Evolutionary conservation across 2,113 vertebrate species (phyloP), one percentile per base, ranked within the genome.

Genomic region (Tricholaema leucomelas): DNA sequence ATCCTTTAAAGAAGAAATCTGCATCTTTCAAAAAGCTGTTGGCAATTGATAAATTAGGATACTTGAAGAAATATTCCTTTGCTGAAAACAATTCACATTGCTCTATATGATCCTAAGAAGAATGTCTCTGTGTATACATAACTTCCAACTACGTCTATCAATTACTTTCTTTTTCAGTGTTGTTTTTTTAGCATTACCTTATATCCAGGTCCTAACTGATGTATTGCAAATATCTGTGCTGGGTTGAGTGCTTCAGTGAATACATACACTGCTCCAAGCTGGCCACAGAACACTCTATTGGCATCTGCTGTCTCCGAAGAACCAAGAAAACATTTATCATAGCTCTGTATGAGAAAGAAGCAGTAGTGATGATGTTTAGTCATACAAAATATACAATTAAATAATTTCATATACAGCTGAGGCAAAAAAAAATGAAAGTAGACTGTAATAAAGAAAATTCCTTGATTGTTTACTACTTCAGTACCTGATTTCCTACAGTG

Each of bases 251-350:
- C 98, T 96, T 99, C 99, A 46, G 98, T 98, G 96, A 99, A 99
- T 69, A 99, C 99, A 72, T 99, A 99, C 35, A 99, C 98, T 9
- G 99, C 99, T 94, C 98, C 99, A 38, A 99, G 98, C 83, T 99
- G 99, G 74, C 99, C 99, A 65, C 99, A 99, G 95, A 99, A 99
- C 21, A 99, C 99, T 95, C 99, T 96, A 90, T 99, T 99, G 72
- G 99, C 99, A 90, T 99, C 99, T 17, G 99, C 99, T 65, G 99
- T 99, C 97, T 99, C 99, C 27, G 99, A 99, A 92, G 99, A 99
- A 69, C 99, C 99, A 81, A 99, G 98, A 97, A 99, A 99, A 97
- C 99, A 99, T 97, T 99, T 99, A 97, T 99, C 99, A 96, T 99
- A 99, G 94, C 98, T 99, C 99, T 99, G 96, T n/a, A 94, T 94